Evolutionary conservation across 92 coral and sea anemone species (phyloP).

Genomic region (Siderastrea radians): DNA sequence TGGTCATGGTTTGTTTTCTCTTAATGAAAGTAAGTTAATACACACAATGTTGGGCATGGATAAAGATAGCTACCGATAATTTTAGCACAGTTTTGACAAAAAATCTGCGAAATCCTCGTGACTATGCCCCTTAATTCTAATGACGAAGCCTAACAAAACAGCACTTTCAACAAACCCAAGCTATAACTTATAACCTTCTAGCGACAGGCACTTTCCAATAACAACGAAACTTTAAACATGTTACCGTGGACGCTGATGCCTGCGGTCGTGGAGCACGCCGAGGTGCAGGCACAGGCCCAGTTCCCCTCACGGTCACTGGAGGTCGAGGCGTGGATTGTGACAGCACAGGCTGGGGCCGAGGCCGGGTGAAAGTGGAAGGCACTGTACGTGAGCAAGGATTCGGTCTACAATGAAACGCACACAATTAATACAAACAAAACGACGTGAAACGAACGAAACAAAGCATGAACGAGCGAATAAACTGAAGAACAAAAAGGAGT

Average conservation of each 20-base stretch:
- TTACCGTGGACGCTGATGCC: not conserved
- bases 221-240: not conserved
- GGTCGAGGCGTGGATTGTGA: slow-evolving; percentile 19
- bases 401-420: not conserved
- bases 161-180: too few relatives aligned
- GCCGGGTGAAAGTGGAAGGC: slow-evolving; percentile 11
- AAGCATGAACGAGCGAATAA: not conserved
- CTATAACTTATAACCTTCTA: too few relatives aligned
- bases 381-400: not conserved
- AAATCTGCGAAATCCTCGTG: too few relatives aligned
- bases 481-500: not conserved
- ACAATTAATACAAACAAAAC: not conserved
- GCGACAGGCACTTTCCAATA: too few relatives aligned
- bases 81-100: too few relatives aligned
- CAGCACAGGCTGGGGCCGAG: slow-evolving; percentile 7
- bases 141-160: too few relatives aligned
- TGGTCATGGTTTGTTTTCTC: too few relatives aligned
- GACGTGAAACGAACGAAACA: not conserved
- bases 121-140: too few relatives aligned
- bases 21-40: too few relatives aligned
- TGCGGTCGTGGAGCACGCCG: not conserved
- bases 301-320: not conserved
- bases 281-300: not conserved
- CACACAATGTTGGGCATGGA: too few relatives aligned
- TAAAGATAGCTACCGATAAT: too few relatives aligned